Conservation (phyloP, 1,140 invertebrate species). For the Papilio xuthus region DNA sequence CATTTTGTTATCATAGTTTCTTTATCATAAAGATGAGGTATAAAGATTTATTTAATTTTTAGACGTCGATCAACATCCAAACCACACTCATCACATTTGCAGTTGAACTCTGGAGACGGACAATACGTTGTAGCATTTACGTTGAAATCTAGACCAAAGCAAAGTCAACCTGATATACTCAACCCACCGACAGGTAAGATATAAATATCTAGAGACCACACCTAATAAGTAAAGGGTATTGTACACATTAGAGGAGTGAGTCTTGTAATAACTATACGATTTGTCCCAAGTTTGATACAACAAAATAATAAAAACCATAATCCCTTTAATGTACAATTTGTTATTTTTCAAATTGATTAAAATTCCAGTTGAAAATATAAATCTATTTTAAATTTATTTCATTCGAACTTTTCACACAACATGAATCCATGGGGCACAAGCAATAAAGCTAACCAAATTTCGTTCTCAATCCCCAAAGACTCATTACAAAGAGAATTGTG, state of each 20-base stretch:
- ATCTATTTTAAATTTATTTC: conserved; percentile 32
- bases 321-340: background rate
- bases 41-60: conserved; percentile 39
- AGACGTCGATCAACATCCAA: conserved; percentile 62
- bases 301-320: background rate
- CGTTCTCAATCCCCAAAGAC: conserved; percentile 9
- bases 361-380: conserved; percentile 3
- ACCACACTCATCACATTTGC: conserved; percentile 66
- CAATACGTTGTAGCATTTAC: conserved; percentile 77
- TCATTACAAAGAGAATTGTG: conserved; percentile 38
- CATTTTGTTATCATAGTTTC: background rate
- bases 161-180: conserved; percentile 73
- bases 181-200: conserved; percentile 72
- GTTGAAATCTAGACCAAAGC: conserved; percentile 64
- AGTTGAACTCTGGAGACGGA: conserved; percentile 71
- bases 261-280: background rate
- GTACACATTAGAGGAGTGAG: too few species aligned
- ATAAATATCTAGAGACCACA: background rate
- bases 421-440: conserved; percentile 32
- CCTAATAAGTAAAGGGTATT: background rate
- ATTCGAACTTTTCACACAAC: conserved; percentile 30
- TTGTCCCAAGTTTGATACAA: background rate
- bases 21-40: too few species aligned
- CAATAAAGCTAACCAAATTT: conserved; percentile 38
- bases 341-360: background rate